Evolutionary conservation across 2,888 invertebrate genomes (phyloP), one percentile per base, ranked within the genome.

Genomic region (Eilema griseolum): DNA sequence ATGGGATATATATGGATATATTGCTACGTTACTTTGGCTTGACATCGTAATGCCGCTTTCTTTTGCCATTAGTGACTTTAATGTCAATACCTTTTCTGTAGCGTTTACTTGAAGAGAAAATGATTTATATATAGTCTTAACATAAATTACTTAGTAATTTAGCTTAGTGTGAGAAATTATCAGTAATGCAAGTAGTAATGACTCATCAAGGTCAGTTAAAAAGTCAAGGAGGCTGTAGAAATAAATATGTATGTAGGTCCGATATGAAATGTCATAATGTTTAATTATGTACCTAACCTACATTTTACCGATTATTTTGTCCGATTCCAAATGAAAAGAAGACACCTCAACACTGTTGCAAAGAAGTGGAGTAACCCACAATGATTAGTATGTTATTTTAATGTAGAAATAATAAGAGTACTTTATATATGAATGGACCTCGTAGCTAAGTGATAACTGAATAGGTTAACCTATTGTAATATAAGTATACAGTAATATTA

Each of bases 21-120:
- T 61, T 63, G 63, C n/a, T 31, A 23, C 20, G 52, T 70, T 23
- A 37, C 16, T 37, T 61, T 61, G 41, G 37, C 26, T 64, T 61
- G 68, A 63, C 57, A 60, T 63, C 66, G 62, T 66, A 37, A 61
- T 24, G 26, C 23, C 37, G 56, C 76, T 78, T 65, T 76, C 76
- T 69, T 70, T 72, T 61, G 57, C 68, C 67, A 62, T 75, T 65
- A 41, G 14, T 31, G n/a, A 14, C 26, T 26, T 59, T 59, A 24
- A 46, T 64, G 46, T 33, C 14, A 2, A 20, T n/a, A 57, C 60
- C 37, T 24, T 46, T 28, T 26, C 23, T 69, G 41, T 59, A n/a
- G 8, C 33, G 28, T 67, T 67, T n/a, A 56, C 41, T 66, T 66
- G 2, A 33, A 65, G 65, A 5, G n/a, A 56, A 56, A 52, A 26